phyloP scores from a whole-genome alignment of 2,888 invertebrate genomes.

The Plemyria rubiginata region DNA sequence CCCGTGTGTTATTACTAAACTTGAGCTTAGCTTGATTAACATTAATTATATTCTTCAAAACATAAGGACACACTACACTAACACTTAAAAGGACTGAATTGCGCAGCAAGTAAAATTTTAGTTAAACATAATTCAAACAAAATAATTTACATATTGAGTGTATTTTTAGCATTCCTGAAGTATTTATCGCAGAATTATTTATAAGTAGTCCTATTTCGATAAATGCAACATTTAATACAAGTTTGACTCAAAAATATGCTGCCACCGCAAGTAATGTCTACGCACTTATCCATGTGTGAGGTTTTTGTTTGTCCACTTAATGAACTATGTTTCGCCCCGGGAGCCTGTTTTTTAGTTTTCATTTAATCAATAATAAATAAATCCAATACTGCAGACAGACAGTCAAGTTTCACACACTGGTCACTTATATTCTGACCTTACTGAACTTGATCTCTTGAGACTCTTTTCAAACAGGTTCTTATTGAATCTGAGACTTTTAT shows the following conservation, averaged over 20 bases:
- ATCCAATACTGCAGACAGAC: too few relatives aligned
- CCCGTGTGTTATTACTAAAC: too few relatives aligned
- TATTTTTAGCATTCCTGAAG: background rate
- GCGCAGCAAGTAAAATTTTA: background rate
- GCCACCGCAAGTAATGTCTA: too few relatives aligned
- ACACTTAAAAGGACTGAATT: too few relatives aligned
- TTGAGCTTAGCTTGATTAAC: too few relatives aligned
- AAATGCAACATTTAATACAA: background rate
- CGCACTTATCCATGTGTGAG: background rate
- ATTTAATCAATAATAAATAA: too few relatives aligned
- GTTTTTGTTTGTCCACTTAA: too few relatives aligned
- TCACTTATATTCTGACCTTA: background rate
- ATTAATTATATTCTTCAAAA: too few relatives aligned
- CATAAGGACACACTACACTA: too few relatives aligned
- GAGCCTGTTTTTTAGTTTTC: too few relatives aligned
- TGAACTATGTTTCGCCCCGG: too few relatives aligned
- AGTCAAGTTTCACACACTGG: background rate
- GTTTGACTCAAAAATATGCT: background rate
- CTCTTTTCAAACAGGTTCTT: slow-evolving; percentile 3
- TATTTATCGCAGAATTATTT: background rate
- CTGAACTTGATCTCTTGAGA: slow-evolving; percentile 6
- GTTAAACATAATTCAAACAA: background rate
- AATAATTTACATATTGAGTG: background rate
- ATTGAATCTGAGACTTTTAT: slow-evolving; percentile 6
- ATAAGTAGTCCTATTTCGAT: background rate